Evolutionary conservation across 2,797 vertebrate species (phyloP).

Genomic region (Acanthurus lineatus): DNA sequence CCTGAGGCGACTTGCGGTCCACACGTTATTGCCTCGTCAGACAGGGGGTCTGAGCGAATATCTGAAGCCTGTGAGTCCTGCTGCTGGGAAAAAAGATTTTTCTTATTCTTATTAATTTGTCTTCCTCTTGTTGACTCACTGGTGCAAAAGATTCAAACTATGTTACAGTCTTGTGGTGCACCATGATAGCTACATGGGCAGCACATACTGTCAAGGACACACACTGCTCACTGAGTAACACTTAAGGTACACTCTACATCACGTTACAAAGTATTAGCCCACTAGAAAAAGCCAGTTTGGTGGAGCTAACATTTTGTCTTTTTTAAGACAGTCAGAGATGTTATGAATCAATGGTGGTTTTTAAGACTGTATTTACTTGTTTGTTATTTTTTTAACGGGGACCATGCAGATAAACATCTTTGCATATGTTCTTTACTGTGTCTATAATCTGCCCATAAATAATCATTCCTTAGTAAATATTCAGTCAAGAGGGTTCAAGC

Average conservation of each 20-base stretch:
- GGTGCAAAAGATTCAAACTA: background rate
- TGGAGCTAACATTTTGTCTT: no score
- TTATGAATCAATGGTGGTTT: no score
- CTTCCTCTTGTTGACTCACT: background rate
- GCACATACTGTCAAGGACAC: background rate
- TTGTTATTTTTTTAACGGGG: constrained; percentile 1
- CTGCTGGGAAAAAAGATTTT: constrained; percentile 62
- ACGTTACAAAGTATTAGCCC: background rate
- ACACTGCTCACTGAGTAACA: no score
- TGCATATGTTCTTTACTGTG: background rate
- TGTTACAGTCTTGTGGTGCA: background rate
- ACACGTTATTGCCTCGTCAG: constrained; percentile 69
- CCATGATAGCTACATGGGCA: background rate
- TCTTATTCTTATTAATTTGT: constrained; percentile 24
- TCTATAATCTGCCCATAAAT: background rate
- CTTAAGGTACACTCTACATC: background rate
- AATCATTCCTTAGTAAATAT: background rate
- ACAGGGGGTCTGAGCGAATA: constrained; percentile 65
- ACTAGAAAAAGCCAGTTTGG: no score
- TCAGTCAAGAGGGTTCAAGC: background rate
- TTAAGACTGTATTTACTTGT: background rate
- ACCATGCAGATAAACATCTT: background rate
- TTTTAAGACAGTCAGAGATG: no score
- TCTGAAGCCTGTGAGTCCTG: constrained; percentile 50
- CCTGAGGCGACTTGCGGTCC: constrained; percentile 65